phyloP scores from a whole-genome alignment of 2,113 vertebrate genomes.

The Jacana jacana region DNA sequence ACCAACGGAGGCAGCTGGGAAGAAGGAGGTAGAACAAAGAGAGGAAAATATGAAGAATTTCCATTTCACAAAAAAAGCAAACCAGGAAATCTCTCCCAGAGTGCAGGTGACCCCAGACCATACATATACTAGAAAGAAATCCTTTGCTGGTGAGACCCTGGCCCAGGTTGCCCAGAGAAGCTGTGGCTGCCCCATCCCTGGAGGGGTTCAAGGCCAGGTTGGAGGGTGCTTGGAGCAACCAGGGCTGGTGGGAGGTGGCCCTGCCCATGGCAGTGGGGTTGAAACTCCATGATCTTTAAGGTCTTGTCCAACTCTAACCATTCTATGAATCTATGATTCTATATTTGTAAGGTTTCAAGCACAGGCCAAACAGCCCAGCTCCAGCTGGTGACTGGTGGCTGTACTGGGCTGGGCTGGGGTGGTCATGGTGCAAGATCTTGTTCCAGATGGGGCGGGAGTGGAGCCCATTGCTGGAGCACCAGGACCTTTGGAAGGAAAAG shows the following conservation, averaged over 20 bases:
- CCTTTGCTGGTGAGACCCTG: too few species aligned
- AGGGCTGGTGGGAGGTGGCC: too few species aligned
- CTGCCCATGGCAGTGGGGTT: too few species aligned
- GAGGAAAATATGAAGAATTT: neutral
- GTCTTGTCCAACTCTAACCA: too few species aligned
- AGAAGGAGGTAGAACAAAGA: neutral
- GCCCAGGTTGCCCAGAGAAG: too few species aligned
- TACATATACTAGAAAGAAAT: too few species aligned
- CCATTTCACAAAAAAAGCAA: rapidly evolving
- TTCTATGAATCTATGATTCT: too few species aligned
- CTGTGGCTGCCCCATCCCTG: too few species aligned
- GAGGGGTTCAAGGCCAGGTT: too few species aligned
- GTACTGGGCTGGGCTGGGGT: neutral
- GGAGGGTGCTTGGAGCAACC: too few species aligned
- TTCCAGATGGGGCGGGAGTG: rapidly evolving
- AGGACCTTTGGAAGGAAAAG: neutral
- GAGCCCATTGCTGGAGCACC: neutral
- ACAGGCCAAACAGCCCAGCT: neutral
- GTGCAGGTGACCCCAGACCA: neutral
- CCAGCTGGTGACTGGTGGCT: neutral
- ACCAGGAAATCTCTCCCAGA: rapidly evolving
- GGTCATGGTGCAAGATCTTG: rapidly evolving
- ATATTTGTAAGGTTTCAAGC: neutral
- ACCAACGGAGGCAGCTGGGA: neutral
- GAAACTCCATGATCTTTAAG: too few species aligned